Evolutionary conservation across 1,140 invertebrate genomes (phyloP), one percentile per base, ranked within the genome.

Genomic region (Olivierus martensii): DNA sequence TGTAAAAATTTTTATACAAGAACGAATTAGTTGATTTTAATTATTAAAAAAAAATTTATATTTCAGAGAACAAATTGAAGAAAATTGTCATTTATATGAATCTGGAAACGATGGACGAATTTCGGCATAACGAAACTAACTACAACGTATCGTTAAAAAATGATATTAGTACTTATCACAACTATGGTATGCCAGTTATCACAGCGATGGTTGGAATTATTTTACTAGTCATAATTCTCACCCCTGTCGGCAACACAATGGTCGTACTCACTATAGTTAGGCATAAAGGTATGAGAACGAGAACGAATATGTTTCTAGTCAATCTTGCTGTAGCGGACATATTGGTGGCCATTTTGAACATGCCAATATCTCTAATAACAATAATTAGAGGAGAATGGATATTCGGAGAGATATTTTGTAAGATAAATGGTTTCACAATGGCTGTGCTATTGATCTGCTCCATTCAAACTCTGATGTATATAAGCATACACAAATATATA

Each of bases 231-330:
- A 67, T 67, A 56, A 22, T 69, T 3, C 57, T 64, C 38, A 82
- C 86, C 28, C 60, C 92, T 5, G 69, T 87, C 18, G 90, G 90
- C 0, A 95, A 95, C 66, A 74, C 79, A 4, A 70, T 95, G 18
- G 91, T 96, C 4, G 87, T 87, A 63, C 73, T 84, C 17, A 88
- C 87, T 0, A 87, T 96, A 2, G 84, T 84, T 59, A 73, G 83
- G 22, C 89, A 91, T 65, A 79, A 80, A 38, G 75, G 78, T 1
- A 90, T 96, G 86, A 72, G 86, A 35, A 91, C 86, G 0, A 84
- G 92, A 9, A 94, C 89, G 1, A 93, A 94, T 69, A 86, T 87
- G 64, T 90, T 93, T 68, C 88, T 95, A 59, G 84, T 90, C 15
- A 94, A 93, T 65, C 70, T 94, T 54, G 88, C 91, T 0, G 73